Percentiles rank a stretch among this genome's conserved stretches.
These are phyloP conservation scores for Lasioglossum malachurum DNA, from an alignment of 2,888 invertebrate species.

Conservation along the genomic window DNA sequence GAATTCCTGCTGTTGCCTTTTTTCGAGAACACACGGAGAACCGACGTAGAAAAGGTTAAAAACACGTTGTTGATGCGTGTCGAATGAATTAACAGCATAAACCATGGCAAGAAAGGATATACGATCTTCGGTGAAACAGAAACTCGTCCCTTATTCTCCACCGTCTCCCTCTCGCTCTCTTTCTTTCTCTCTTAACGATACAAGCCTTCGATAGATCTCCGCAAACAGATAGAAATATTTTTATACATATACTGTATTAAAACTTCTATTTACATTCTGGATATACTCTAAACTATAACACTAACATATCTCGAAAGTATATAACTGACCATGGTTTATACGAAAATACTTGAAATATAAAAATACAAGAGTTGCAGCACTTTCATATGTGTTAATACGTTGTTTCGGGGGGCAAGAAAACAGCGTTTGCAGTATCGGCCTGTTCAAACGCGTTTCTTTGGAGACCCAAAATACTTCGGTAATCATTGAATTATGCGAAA, in stretches of 20 bases:
- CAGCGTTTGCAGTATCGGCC: conserved; percentile 24
- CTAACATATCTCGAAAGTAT: conserved; percentile 43
- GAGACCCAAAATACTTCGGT: conserved; percentile 48
- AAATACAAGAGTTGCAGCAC: conserved; percentile 63
- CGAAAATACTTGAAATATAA: conserved; percentile 64
- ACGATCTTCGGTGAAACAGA: conserved; percentile 12
- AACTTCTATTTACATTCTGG: conserved; percentile 51
- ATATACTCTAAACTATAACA: conserved; percentile 45
- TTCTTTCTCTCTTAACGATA: background rate
- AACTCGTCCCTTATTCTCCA: background rate
- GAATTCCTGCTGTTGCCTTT: conserved; percentile 48
- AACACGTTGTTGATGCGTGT: background rate
- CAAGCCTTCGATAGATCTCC: conserved; percentile 4
- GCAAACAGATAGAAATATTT: conserved; percentile 38
- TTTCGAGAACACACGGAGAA: conserved; percentile 12
- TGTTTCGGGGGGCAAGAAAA: conserved; percentile 25
- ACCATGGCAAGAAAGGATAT: conserved; percentile 63
- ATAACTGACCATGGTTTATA: conserved; percentile 66
- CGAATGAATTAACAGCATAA: conserved; percentile 52
- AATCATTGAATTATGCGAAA: conserved; percentile 42
- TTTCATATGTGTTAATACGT: conserved; percentile 40
- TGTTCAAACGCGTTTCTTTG: conserved; percentile 40
- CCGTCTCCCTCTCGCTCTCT: background rate
- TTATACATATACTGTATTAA: conserved; percentile 30
- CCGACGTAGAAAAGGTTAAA: conserved; percentile 8